Percentiles rank a stretch among this genome's conserved stretches.
Evolutionary conservation across 2,888 invertebrate genomes (phyloP).

Genomic region (Cerastis rubricosa): DNA sequence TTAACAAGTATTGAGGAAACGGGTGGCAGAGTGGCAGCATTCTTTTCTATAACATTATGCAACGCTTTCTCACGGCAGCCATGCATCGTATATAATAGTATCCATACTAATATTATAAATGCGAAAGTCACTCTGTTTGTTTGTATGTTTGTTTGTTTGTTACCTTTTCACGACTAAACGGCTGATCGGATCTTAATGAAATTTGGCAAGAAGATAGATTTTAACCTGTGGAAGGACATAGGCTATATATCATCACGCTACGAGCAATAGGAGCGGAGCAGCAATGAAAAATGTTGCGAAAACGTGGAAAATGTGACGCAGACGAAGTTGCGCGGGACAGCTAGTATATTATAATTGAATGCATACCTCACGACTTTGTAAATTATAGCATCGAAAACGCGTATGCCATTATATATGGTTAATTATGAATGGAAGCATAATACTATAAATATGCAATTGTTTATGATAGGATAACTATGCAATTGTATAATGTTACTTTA

Average conservation of each 20-base stretch:
- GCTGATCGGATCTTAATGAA: no score
- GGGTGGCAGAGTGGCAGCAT: slow-evolving; percentile 45
- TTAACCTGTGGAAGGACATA: no score
- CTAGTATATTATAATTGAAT: slow-evolving; percentile 52
- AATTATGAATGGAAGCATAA: slow-evolving; percentile 35
- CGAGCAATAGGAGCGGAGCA: no score
- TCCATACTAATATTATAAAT: no score
- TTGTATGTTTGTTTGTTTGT: no score
- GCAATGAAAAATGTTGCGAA: no score
- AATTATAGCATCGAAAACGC: slow-evolving; percentile 67
- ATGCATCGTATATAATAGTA: slow-evolving; percentile 40
- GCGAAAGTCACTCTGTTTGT: no score
- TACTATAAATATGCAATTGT: slow-evolving; percentile 28
- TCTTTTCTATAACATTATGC: slow-evolving; percentile 63
- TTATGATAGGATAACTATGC: neutral
- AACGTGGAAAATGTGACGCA: no score
- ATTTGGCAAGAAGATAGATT: no score
- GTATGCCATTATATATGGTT: slow-evolving; percentile 41
- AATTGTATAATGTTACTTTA: slow-evolving; percentile 15
- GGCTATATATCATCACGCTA: no score
- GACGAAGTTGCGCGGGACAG: no score
- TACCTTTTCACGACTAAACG: no score
- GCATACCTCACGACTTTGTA: slow-evolving; percentile 53
- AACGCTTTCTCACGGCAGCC: slow-evolving; percentile 69
- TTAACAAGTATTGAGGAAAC: slow-evolving; percentile 61